These are phyloP conservation scores for Eriosoma lanigerum DNA, from an alignment of 1,140 invertebrate genomes.

Conservation along the genomic window DNA sequence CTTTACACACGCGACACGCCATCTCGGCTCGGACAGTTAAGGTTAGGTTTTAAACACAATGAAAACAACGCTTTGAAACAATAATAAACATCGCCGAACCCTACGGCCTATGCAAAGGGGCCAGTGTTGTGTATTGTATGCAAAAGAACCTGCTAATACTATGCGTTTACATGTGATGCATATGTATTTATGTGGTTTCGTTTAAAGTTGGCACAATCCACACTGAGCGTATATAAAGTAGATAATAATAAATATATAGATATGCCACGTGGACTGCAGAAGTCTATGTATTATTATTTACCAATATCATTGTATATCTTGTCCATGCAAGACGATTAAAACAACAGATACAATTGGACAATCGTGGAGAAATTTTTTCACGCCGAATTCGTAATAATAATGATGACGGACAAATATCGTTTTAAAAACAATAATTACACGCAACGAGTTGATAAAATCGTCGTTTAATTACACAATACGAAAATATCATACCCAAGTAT, in stretches of 20 bases:
- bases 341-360: too few relatives aligned
- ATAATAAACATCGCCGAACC: not conserved
- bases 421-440: too few relatives aligned
- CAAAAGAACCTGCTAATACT: not conserved
- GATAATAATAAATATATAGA: too few relatives aligned
- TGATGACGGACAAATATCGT: too few relatives aligned
- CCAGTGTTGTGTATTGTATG: not conserved
- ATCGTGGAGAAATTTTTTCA: too few relatives aligned
- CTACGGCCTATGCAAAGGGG: not conserved
- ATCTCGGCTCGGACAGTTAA: not conserved
- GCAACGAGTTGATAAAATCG: too few relatives aligned
- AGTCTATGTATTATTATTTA: too few relatives aligned
- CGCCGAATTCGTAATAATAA: too few relatives aligned
- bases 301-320: too few relatives aligned
- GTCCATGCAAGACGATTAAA: too few relatives aligned
- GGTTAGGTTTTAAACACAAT: not conserved
- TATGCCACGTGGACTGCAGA: not conserved
- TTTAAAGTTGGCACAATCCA: conserved; percentile 7
- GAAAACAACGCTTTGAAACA: not conserved
- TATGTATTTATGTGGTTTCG: not conserved
- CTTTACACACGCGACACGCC: not conserved
- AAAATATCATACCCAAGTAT: too few relatives aligned
- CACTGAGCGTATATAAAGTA: not conserved
- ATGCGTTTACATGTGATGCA: not conserved
- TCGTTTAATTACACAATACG: too few relatives aligned